Base-by-base conservation (phyloP, 1,140 invertebrate genomes). In the Littorina saxatilis region DNA sequence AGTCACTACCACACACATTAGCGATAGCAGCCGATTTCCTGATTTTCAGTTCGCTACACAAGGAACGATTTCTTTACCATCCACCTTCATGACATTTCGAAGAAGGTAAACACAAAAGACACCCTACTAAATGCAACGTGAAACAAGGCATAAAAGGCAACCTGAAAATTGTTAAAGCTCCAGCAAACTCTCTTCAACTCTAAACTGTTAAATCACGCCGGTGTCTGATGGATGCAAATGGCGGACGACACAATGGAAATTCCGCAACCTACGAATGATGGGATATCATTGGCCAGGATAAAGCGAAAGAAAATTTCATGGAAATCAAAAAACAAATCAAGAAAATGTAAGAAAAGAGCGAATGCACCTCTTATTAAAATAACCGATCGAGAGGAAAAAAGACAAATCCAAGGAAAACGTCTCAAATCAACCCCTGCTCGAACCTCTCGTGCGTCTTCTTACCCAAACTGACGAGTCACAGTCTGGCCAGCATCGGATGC, bases 141-240 rank as follows among this genome's bases (percentile, higher is more conserved):
- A 68, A 68, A 39, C 23, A 27, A 68, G 27, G 2, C 37, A 68
- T 5, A 40, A 39, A 39, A 39, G 32, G 39, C 27, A 58, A 78
- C 76, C 76, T 78, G 76, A 52, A 78, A 63, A 43, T 27, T 63
- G 29, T 78, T 66, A 32, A 40, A 66, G 58, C 27, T 63, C 58
- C 35, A 63, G 32, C 76, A 78, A 78, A 43, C 20, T 61, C n/a
- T 66, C 76, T 63, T 78, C 35, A 40, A 63, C 55, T 61, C 29
- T 43, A 23, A 61, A 61, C 55, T 39, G 39, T 35, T 35, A 63
- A 27, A 58, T n/a, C 70, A 78, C 55, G 55, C 52, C 76, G 76
- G 76, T 58, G 58, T 78, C 76, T 78, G 55, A 61, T 78, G 39
- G 55, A 63, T 78, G 76, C 76, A 78, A 78, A 78, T 78, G 76